These are phyloP conservation scores for Marronus borbonicus DNA, from an alignment of 2,888 invertebrate genomes.

Conservation along the genomic window DNA sequence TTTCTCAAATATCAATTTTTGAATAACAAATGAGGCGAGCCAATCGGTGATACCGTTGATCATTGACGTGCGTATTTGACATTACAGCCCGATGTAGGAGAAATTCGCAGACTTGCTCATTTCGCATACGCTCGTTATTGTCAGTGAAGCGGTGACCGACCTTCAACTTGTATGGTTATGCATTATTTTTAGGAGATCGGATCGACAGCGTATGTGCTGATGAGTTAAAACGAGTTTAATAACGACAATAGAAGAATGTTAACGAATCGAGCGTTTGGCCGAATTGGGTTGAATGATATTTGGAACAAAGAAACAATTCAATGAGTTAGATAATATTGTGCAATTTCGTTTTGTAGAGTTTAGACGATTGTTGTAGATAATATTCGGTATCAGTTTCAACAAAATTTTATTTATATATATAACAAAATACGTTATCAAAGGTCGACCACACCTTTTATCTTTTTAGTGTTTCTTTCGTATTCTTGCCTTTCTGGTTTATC, in stretches of 20 bases:
- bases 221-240: too few species aligned
- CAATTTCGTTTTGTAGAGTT: too few species aligned
- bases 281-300: too few species aligned
- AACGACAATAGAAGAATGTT: too few species aligned
- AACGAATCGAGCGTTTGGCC: too few species aligned
- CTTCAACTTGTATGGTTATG: conserved; percentile 19
- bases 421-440: too few species aligned
- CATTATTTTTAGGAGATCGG: not conserved
- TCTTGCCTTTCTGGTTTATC: not conserved
- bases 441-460: not conserved
- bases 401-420: too few species aligned
- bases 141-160: conserved; percentile 4
- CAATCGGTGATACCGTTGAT: conserved; percentile 6
- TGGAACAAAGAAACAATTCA: too few species aligned
- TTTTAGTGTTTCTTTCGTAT: not conserved
- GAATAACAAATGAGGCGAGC: conserved; percentile 12
- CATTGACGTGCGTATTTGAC: not conserved
- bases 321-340: too few species aligned
- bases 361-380: too few species aligned
- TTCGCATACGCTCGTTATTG: not conserved
- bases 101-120: conserved; percentile 16
- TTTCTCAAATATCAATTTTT: conserved; percentile 14
- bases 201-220: not conserved
- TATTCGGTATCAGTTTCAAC: too few species aligned
- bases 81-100: not conserved